phyloP scores from a whole-genome alignment of 2,797 vertebrate genomes.

The Catharus ustulatus region DNA sequence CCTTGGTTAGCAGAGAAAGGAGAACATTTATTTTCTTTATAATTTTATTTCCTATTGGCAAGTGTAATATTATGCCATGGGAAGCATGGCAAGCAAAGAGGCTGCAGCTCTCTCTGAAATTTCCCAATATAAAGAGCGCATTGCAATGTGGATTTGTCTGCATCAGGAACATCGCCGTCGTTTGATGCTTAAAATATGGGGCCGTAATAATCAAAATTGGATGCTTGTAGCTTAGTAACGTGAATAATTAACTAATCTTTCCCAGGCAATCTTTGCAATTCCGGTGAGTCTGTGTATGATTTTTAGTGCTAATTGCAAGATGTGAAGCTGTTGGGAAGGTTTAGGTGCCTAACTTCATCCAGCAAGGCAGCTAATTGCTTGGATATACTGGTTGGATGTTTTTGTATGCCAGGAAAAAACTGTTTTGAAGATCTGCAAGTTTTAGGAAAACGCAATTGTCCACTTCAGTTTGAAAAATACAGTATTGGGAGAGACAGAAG shows the following conservation, averaged over 20 bases:
- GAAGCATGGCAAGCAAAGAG: background rate
- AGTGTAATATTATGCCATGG: background rate
- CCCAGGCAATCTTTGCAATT: background rate
- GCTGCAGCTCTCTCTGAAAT: background rate
- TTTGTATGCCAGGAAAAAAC: background rate
- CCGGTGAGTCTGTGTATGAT: background rate
- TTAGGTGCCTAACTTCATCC: background rate
- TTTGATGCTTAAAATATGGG: background rate
- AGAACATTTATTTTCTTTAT: background rate
- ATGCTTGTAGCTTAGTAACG: background rate
- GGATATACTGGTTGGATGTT: background rate
- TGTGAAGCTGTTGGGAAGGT: background rate
- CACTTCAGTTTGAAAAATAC: slow-evolving; percentile 23
- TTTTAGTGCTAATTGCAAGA: background rate
- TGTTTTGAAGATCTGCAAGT: background rate
- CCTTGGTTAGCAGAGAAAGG: background rate
- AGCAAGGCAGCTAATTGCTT: background rate
- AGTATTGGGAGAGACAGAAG: background rate
- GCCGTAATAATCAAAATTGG: background rate
- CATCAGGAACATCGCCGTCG: background rate
- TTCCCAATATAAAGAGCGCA: background rate
- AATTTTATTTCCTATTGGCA: background rate
- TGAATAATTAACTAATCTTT: background rate
- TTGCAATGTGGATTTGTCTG: background rate
- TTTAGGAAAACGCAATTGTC: background rate